Evolutionary conservation across 2,797 vertebrate species (phyloP).

Genomic region (Manis crassicaudata): DNA sequence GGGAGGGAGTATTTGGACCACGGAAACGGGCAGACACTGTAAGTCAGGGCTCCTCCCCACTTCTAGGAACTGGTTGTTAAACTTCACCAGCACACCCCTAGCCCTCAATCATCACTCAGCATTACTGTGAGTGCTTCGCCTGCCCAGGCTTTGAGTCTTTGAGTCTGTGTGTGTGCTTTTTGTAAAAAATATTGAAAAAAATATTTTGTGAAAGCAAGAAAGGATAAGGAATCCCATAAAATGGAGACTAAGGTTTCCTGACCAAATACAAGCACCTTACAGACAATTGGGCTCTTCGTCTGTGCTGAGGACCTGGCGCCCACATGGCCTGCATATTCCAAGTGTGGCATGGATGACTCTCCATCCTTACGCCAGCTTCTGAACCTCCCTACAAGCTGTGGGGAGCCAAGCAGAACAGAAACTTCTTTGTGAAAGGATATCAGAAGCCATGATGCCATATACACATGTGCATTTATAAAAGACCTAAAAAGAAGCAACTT

Average conservation of each 20-base stretch:
- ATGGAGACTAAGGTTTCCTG: background rate
- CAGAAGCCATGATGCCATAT: background rate
- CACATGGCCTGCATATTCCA: background rate
- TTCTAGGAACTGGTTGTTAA: background rate
- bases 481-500: background rate
- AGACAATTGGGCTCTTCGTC: constrained; percentile 37
- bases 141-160: background rate
- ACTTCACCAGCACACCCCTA: background rate
- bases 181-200: constrained; percentile 16
- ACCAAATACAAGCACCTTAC: background rate
- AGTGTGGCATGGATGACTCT: background rate
- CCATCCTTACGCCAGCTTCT: background rate
- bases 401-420: background rate
- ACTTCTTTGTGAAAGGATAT: background rate
- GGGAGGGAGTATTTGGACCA: background rate
- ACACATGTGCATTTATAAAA: background rate
- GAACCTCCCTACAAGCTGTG: background rate
- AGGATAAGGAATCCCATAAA: background rate
- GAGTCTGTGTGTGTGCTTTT: background rate
- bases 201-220: background rate
- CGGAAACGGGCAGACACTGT: background rate
- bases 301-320: background rate
- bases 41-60: background rate
- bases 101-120: background rate
- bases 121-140: background rate